phyloP scores from a whole-genome alignment of 2,888 invertebrate species.

The Cheilosia variabilis region DNA sequence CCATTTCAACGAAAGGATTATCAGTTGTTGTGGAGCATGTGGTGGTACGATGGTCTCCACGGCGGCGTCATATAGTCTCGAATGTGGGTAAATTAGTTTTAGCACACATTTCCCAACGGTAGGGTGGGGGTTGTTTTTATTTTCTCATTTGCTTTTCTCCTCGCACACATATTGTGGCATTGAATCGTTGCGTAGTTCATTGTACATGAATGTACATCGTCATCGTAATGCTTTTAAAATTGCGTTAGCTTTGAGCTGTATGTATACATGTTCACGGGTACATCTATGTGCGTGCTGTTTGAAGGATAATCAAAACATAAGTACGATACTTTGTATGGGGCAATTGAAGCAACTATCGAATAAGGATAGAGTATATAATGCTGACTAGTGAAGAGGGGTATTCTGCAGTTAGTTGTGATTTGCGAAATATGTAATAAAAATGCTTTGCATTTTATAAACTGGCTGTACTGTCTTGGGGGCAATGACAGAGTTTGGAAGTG shows the following conservation, averaged over 20 bases:
- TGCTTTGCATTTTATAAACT: too few species aligned
- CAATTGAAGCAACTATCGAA: background rate
- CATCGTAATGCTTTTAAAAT: constrained; percentile 32
- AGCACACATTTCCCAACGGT: constrained; percentile 15
- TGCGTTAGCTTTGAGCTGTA: background rate
- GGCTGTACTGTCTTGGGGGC: too few species aligned
- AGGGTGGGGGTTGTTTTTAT: constrained; percentile 29
- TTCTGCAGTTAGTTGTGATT: background rate
- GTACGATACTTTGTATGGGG: background rate
- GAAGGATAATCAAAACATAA: constrained; percentile 21
- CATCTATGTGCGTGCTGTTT: background rate
- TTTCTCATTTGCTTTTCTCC: background rate
- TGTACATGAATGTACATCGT: constrained; percentile 41
- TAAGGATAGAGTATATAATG: background rate
- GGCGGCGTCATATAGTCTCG: constrained; percentile 63
- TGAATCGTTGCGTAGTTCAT: constrained; percentile 53
- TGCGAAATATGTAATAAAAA: too few species aligned
- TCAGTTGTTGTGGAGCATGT: constrained; percentile 23
- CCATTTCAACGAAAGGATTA: constrained; percentile 58
- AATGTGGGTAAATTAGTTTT: constrained; percentile 65
- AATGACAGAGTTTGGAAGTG: too few species aligned
- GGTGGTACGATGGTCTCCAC: constrained; percentile 22
- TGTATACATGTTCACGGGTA: background rate
- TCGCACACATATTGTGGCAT: constrained; percentile 26
- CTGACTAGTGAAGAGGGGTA: background rate